A percentile compares a stretch with the other conserved stretches of the same genome.
Conservation (phyloP, 2,113 vertebrate species). For the Daphoenositta chrysoptera region DNA sequence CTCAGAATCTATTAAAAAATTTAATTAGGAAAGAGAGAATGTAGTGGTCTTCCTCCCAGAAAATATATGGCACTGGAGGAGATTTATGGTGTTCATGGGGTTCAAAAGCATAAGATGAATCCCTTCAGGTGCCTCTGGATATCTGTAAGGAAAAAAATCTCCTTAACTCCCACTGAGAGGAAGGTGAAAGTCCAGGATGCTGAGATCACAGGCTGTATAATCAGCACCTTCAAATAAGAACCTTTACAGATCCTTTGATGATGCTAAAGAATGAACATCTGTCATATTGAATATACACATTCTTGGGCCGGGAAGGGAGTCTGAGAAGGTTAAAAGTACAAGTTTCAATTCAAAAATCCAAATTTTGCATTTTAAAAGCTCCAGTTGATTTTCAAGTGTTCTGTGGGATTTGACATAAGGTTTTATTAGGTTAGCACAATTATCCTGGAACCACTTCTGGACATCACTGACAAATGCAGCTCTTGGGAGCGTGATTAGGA, state of each 20-base stretch:
- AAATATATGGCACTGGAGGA: not conserved
- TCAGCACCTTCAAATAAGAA: not conserved
- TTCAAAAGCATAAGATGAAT: not conserved
- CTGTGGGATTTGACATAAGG: not conserved
- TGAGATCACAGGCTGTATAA: not conserved
- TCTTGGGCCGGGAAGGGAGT: not conserved
- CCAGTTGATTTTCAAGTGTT: not conserved
- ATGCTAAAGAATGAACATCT: not conserved
- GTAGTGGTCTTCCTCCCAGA: not conserved
- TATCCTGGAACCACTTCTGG: not conserved
- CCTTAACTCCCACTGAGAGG: not conserved
- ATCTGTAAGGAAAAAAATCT: not conserved
- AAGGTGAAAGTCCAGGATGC: not conserved
- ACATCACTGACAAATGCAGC: not conserved
- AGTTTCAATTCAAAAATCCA: not conserved
- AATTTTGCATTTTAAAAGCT: not conserved
- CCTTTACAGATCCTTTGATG: not conserved
- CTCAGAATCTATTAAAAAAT: not conserved
- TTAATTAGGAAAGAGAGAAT: not conserved
- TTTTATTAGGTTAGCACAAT: conserved; percentile 18
- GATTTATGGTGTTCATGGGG: not conserved
- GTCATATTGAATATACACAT: fast-evolving
- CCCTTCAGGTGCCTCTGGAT: not conserved
- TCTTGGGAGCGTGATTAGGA: not conserved
- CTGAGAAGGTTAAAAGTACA: not conserved